Base-by-base conservation (phyloP, 2,888 invertebrate genomes). In the Pandemis corylana region DNA sequence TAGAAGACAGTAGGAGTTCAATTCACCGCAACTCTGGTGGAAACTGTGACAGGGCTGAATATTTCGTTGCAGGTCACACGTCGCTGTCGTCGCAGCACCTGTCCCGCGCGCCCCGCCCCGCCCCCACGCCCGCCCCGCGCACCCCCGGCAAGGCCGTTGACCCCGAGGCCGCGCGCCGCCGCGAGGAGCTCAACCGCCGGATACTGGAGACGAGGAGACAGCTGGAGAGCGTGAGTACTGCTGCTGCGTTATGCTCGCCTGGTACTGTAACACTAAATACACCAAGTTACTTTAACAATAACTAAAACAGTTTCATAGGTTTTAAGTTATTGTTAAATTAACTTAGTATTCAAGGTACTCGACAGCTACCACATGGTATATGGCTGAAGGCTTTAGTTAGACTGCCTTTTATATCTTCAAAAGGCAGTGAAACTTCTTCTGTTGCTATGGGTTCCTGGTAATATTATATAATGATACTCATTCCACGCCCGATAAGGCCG, bases 191-290 rank as follows among this genome's bases (percentile, higher is more conserved):
- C 77, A 96, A 97, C 83, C 96, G 97, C 86, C 86, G 64, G 78
- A 93, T 93, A 75, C 96, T 97, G 84, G 98, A 98, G 91, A 98
- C 98, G 0, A 96, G 97, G 85, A 95, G 96, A 79, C 98, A 98
- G 90, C 90, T 98, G 77, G 98, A 98, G 94, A 98, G 96, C 87
- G 98, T 98, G 89, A 96, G 97, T 95, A 15, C 56, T 63, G 3
- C 15, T 61, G 9, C 28, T 6, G 36, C 7, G n/a, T 56, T 56
- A 13, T 73, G 75, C n/a, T 41, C 42, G 68, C 71, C 68, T 51
- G 51, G 51, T 51, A 51, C 51, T 20, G 1, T 20, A 20, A 20
- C 20, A 20, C 20, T 20, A 20, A 20, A 20, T 20, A 20, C 20
- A 20, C 1, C 20, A 20, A 20, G 20, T 20, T 20, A 20, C 1